Percentiles rank a stretch among this genome's conserved stretches.
These are phyloP conservation scores for Zaprionus ghesquierei DNA, from an alignment of 1,140 invertebrate species.

Conservation along the genomic window DNA sequence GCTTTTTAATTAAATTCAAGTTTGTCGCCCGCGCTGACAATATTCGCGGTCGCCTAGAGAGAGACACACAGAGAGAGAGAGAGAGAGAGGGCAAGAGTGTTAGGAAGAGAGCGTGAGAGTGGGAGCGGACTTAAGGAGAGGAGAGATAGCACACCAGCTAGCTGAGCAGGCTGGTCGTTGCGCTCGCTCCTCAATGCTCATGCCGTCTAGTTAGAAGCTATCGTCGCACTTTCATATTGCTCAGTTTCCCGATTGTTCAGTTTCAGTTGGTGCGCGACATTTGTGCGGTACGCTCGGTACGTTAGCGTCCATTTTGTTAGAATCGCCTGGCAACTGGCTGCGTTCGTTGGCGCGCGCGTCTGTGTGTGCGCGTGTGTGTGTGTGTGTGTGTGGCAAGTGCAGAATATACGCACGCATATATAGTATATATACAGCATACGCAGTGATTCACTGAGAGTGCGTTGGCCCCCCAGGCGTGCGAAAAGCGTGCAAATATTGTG, in stretches of 20 bases:
- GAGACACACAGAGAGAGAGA: constrained; percentile 23
- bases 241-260: constrained; percentile 8
- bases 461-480: constrained; percentile 53
- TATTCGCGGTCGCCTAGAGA: constrained; percentile 62
- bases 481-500: not conserved
- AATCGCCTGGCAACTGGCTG: not conserved
- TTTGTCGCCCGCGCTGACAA: constrained; percentile 68
- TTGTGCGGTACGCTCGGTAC: constrained; percentile 62
- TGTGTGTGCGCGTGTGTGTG: constrained; percentile 27
- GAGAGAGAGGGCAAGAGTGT: constrained; percentile 22
- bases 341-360: not conserved
- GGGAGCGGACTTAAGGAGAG: constrained; percentile 17
- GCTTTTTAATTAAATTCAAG: constrained; percentile 76
- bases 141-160: constrained; percentile 55
- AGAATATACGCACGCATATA: constrained; percentile 40
- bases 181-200: not conserved
- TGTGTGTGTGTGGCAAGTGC: constrained; percentile 34
- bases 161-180: not conserved
- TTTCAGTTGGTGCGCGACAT: constrained; percentile 68
- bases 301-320: constrained; percentile 50
- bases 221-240: constrained; percentile 50
- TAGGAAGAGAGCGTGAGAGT: constrained; percentile 27
- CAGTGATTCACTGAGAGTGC: constrained; percentile 73
- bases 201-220: constrained; percentile 8
- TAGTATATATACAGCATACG: constrained; percentile 34